Percentiles rank a stretch among this genome's conserved stretches.
These are phyloP conservation scores for Anser brachyrhynchus DNA, from an alignment of 2,113 vertebrate species.

Conservation along the genomic window DNA sequence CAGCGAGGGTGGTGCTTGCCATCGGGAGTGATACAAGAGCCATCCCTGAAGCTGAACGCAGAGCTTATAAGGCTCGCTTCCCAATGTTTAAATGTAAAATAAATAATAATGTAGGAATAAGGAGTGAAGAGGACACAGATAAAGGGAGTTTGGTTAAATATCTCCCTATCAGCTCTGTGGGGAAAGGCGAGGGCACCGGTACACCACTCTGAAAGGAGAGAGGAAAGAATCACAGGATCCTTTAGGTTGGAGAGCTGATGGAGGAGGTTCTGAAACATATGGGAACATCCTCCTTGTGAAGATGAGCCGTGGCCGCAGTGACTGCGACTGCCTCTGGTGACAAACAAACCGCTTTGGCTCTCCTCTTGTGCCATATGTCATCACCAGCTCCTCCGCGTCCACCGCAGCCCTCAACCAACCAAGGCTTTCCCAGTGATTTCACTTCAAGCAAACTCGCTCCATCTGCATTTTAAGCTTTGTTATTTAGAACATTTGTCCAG, in stretches of 20 bases:
- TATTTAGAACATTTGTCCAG: not conserved
- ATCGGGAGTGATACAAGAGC: not conserved
- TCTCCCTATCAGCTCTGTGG: not conserved
- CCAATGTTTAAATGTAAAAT: not conserved
- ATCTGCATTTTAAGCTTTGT: not conserved
- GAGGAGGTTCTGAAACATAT: not conserved
- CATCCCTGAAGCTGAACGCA: not conserved
- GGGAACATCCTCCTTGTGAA: not conserved
- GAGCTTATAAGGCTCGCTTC: not conserved
- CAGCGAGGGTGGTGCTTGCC: rapidly evolving
- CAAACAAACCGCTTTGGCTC: not conserved
- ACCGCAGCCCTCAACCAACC: not conserved
- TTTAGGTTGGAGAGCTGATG: not conserved
- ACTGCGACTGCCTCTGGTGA: not conserved
- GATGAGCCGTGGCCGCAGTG: not conserved
- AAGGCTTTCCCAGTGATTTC: not conserved
- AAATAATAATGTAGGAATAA: not conserved
- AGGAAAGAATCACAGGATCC: not conserved
- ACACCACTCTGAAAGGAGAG: not conserved
- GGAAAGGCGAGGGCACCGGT: not conserved
- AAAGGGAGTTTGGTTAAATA: not conserved
- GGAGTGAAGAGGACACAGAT: not conserved
- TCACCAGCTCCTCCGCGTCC: not conserved
- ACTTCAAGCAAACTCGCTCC: rapidly evolving
- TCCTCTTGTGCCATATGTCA: conserved; percentile 16